Percentiles rank a stretch among this genome's conserved stretches.
These are phyloP conservation scores for Guaruba guarouba DNA, from an alignment of 2,113 vertebrate species.

Conservation along the genomic window DNA sequence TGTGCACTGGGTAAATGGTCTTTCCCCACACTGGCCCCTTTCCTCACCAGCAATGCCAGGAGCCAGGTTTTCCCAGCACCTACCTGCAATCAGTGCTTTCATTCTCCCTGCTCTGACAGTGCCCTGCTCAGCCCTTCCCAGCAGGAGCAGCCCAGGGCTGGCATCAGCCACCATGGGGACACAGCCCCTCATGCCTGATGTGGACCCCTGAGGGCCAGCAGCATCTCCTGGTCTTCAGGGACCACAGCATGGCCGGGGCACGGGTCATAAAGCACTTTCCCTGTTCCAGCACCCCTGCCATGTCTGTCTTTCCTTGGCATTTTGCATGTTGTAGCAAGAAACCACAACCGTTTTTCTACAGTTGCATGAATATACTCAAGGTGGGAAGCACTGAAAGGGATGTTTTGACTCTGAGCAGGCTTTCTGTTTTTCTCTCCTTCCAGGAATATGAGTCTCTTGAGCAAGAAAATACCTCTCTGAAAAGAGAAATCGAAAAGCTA, in stretches of 20 bases:
- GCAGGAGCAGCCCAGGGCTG: neutral
- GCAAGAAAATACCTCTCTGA: constrained; percentile 86
- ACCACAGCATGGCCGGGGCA: fast-evolving
- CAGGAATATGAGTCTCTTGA: constrained; percentile 90
- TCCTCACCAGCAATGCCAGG: neutral
- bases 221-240: neutral
- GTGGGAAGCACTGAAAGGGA: constrained; percentile 27
- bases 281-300: neutral
- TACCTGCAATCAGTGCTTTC: neutral
- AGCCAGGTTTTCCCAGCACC: neutral
- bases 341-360: neutral
- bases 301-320: neutral
- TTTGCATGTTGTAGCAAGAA: neutral
- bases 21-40: neutral
- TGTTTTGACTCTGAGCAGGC: neutral
- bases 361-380: neutral
- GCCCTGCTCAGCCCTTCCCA: neutral
- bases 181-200: neutral
- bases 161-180: neutral
- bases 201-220: neutral
- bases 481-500: constrained; percentile 87
- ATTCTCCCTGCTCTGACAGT: neutral
- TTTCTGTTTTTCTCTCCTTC: neutral
- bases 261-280: fast-evolving
- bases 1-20: neutral